phyloP scores from a whole-genome alignment of 2,797 vertebrate species.

The Rhinophrynus dorsalis region DNA sequence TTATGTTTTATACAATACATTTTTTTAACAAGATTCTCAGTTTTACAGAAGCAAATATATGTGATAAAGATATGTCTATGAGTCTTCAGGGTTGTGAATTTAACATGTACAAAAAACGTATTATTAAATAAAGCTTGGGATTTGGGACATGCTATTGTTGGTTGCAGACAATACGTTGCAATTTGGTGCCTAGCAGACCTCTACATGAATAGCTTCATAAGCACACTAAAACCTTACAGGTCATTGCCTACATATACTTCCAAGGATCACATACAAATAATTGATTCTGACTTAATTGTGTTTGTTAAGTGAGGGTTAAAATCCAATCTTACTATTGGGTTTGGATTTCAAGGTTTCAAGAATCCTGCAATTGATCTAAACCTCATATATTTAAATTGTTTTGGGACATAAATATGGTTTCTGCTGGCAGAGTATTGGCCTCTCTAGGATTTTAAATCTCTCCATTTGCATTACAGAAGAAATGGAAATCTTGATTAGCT shows the following conservation, averaged over 20 bases:
- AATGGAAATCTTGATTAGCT: conserved; percentile 40
- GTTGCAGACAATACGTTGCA: conserved; percentile 33
- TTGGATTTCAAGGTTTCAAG: conserved; percentile 43
- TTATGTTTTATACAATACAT: too few species aligned
- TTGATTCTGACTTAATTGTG: conserved; percentile 49
- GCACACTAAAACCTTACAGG: conserved; percentile 47
- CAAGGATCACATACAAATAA: conserved; percentile 41
- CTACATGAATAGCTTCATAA: conserved; percentile 41
- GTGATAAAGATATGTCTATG: neutral
- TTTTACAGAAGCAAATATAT: too few species aligned
- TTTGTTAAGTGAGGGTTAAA: conserved; percentile 50
- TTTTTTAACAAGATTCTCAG: too few species aligned
- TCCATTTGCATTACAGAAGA: conserved; percentile 45
- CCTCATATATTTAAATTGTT: conserved; percentile 45
- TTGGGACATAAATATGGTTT: conserved; percentile 32
- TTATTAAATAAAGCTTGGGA: conserved; percentile 31
- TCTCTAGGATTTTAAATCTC: conserved; percentile 24
- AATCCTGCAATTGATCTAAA: conserved; percentile 46
- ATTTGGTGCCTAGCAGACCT: conserved; percentile 21
- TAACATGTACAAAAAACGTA: conserved; percentile 9
- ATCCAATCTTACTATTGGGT: conserved; percentile 47
- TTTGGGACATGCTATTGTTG: conserved; percentile 27
- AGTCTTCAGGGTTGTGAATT: neutral
- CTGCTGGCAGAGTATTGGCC: conserved; percentile 12
- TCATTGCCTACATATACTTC: conserved; percentile 42